Base-by-base conservation (phyloP, 2,113 vertebrate genomes). In the Crypturellus undulatus region DNA sequence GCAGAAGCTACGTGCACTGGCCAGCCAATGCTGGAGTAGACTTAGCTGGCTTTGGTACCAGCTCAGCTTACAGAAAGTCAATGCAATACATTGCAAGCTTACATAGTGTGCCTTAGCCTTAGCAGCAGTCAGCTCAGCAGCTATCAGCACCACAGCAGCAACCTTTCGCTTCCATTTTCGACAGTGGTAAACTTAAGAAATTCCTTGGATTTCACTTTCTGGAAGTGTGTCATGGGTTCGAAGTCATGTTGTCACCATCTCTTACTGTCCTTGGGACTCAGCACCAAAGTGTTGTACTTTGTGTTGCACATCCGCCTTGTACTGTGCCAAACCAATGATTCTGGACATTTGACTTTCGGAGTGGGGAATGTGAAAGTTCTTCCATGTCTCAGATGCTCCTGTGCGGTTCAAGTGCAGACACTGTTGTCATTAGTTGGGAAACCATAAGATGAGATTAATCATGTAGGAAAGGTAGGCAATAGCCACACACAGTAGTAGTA, bases 61-160 rank as follows among this genome's bases (percentile, higher is more conserved):
- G 30, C n/a, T 71, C 79, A 60, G 47, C 40, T 71, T 85, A 77
- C 65, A 7, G 3, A 63, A 92, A 93, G 68, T 75, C 24, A 30
- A 7, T 11, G 51, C 65, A 81, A 6, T 78, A 38, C 42, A 64
- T 32, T 72, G 12, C 69, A 84, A 60, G 56, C 76, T 26, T 71
- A 75, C 7, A 12, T 75, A 12, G 36, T 4, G 5, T 83, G 60
- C 93, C 75, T 70, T 28, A 63, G 69, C 78, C 88, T 78, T 90
- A 89, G 86, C 79, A 90, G 34, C 32, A 84, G 32, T 78, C 36
- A 68, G 34, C 90, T 80, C 36, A 90, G 52, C 77, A 93, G 51
- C 54, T 94, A 76, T 94, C 26, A 75, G 32, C 10, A 30, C 12
- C 6, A 9, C 59, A 83, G 45, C 12, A 85, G 47, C 12, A 67